Evolutionary conservation across 2,797 vertebrate genomes (phyloP), one percentile per base, ranked within the genome.

Genomic region (Poecilia velifera): DNA sequence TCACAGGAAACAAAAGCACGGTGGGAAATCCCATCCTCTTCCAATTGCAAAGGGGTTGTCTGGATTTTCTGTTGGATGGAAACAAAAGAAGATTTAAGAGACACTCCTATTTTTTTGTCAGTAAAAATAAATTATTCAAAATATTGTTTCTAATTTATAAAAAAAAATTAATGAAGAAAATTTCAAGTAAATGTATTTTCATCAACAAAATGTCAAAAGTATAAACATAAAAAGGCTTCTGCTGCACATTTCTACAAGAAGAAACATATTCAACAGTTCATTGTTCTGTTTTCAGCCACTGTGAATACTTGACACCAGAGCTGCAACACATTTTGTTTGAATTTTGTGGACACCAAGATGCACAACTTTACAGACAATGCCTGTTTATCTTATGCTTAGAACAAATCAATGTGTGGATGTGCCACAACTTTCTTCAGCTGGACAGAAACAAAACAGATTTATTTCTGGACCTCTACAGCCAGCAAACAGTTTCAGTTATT

Each of bases 1-100:
- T 88, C 78, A 74, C 74, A 73, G 84, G 76, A 88, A 86, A 94
- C 91, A 93, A 92, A 90, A 86, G 88, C 91, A 20, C 82, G 0
- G 74, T 10, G 22, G 85, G 92, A 83, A 53, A 57, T 76, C 81
- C 83, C 84, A 88, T 92, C 88, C 82, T 91, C 83, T 55, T 46
- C 76, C 77, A 76, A 46, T 46, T 57, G 68, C 39, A 74, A 25
- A 83, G 75, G 80, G 83, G 82, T 75, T 74, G 74, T 55, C 73
- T 39, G 74, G 73, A 76, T 77, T 83, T 68, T 53, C 90, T 87
- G 78, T n/a, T 16, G 43, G 73, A 72, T 4, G 53, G 46, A 2
- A 76, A 89, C 79, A 86, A 77, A 83, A 28, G 55, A 39, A 78
- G 87, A 78, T 81, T 90, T 78, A 89, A 5, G n/a, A 46, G 74